phyloP scores from a whole-genome alignment of 2,888 invertebrate genomes.

The Orthosia cruda region DNA sequence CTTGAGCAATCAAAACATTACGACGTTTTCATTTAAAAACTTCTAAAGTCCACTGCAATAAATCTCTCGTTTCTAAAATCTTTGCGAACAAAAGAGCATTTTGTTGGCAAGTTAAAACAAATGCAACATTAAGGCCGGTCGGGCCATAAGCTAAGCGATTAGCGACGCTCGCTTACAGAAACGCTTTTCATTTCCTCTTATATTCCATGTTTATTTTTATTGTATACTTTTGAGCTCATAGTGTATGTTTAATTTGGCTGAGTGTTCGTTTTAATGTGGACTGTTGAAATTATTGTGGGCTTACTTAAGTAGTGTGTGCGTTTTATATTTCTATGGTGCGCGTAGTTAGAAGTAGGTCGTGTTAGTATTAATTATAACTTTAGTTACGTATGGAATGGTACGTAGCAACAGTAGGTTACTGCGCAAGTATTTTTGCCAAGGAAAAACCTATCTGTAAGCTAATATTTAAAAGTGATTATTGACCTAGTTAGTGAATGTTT shows the following conservation, averaged over 20 bases:
- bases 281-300: constrained; percentile 32
- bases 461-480: background rate
- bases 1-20: constrained; percentile 45
- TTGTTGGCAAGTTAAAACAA: constrained; percentile 54
- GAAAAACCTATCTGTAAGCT: background rate
- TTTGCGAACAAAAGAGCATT: constrained; percentile 41
- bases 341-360: constrained; percentile 10
- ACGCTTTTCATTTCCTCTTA: constrained; percentile 68
- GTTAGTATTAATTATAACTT: constrained; percentile 14
- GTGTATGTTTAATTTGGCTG: constrained; percentile 62
- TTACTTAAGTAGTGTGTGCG: constrained; percentile 12
- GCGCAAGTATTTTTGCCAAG: background rate
- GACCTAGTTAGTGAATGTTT: background rate
- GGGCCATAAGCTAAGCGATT: constrained; percentile 64
- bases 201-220: constrained; percentile 63
- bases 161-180: constrained; percentile 53
- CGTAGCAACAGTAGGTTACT: background rate
- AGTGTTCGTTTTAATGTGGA: constrained; percentile 50
- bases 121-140: constrained; percentile 53
- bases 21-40: constrained; percentile 47
- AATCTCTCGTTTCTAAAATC: constrained; percentile 42
- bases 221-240: constrained; percentile 56
- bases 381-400: background rate
- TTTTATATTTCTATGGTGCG: no score
- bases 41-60: constrained; percentile 35